Conservation (phyloP, 2,797 vertebrate genomes). For the Glyptemys insculpta region DNA sequence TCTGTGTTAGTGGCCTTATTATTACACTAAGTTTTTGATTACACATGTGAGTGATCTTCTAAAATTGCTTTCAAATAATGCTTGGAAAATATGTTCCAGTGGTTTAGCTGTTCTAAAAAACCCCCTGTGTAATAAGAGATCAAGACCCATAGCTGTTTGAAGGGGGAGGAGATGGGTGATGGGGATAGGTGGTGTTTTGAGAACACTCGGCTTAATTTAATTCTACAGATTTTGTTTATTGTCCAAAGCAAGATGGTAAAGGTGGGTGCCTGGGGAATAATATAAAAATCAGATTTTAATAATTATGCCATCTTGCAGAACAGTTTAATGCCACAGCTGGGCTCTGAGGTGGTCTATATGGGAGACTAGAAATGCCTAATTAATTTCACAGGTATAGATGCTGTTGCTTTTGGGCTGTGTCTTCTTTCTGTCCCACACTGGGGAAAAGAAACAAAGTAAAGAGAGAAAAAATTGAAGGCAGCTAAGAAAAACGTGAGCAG, state of each 20-base stretch:
- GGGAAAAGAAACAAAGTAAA: background rate
- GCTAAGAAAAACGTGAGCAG: background rate
- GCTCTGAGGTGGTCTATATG: fast-evolving
- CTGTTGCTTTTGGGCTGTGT: background rate
- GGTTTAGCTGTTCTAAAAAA: background rate
- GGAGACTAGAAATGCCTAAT: background rate
- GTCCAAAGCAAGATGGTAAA: background rate
- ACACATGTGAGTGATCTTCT: background rate
- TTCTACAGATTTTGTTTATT: background rate
- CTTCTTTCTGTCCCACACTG: background rate
- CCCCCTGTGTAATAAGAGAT: background rate
- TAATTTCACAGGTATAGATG: background rate
- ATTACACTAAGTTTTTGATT: background rate
- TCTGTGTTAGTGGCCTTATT: background rate
- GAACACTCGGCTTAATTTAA: background rate
- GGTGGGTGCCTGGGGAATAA: background rate
- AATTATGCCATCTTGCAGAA: background rate
- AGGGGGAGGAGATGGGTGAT: background rate
- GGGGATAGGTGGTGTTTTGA: background rate
- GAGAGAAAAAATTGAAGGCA: no score
- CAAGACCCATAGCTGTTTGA: background rate
- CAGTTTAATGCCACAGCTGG: background rate
- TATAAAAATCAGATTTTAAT: background rate
- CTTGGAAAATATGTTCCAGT: background rate
- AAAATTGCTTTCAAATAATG: background rate